Evolutionary conservation across 2,888 invertebrate species (phyloP).

Genomic region (Dynastes maya): DNA sequence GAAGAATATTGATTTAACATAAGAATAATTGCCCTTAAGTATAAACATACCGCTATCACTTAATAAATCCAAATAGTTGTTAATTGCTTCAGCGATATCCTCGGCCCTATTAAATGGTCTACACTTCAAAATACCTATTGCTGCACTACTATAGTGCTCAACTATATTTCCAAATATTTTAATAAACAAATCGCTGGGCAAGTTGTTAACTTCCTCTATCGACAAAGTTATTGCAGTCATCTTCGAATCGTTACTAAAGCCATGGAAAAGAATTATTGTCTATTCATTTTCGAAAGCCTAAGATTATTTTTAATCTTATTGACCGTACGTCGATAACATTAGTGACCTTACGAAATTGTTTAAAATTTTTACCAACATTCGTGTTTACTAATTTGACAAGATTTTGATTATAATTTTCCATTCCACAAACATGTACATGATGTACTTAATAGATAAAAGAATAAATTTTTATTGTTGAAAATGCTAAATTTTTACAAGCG

Average conservation of each 20-base stretch:
- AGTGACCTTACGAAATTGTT: slow-evolving; percentile 14
- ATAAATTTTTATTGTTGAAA: too few relatives aligned
- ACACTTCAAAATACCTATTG: slow-evolving; percentile 70
- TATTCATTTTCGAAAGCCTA: neutral
- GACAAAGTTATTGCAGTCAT: slow-evolving; percentile 60
- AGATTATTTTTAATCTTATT: slow-evolving; percentile 3
- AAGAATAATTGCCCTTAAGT: neutral
- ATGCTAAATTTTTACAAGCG: too few relatives aligned
- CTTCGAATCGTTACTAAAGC: slow-evolving; percentile 15
- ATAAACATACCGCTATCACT: slow-evolving; percentile 54
- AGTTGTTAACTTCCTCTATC: slow-evolving; percentile 73
- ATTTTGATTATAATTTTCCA: neutral
- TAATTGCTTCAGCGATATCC: slow-evolving; percentile 73
- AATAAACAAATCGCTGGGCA: slow-evolving; percentile 73
- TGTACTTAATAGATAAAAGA: too few relatives aligned
- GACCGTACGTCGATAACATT: slow-evolving; percentile 25
- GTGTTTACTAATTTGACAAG: neutral
- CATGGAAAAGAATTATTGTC: neutral
- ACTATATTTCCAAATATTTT: slow-evolving; percentile 77
- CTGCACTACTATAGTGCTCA: slow-evolving; percentile 75
- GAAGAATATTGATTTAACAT: too few relatives aligned
- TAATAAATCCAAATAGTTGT: slow-evolving; percentile 74
- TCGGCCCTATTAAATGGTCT: slow-evolving; percentile 73
- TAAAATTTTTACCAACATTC: neutral
- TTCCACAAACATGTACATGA: neutral